phyloP scores from a whole-genome alignment of 2,888 invertebrate species.

The Meiosimyza decipiens region DNA sequence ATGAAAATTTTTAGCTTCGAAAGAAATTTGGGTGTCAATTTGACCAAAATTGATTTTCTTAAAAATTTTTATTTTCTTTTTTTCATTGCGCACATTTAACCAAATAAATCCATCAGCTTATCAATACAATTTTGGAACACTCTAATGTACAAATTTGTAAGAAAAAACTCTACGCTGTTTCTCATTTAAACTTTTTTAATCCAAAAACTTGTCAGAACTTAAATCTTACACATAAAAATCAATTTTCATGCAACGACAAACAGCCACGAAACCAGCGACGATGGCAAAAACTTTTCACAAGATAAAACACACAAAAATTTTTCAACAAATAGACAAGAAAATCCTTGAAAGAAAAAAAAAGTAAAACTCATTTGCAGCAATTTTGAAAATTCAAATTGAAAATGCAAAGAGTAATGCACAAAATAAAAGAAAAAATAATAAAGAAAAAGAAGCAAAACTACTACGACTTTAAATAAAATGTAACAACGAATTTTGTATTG shows the following conservation, averaged over 20 bases:
- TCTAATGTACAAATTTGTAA: background rate
- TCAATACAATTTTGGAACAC: no score
- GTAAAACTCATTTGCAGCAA: background rate
- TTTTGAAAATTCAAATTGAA: slow-evolving; percentile 2
- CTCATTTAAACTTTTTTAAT: slow-evolving; percentile 24
- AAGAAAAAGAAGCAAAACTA: no score
- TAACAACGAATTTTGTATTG: no score
- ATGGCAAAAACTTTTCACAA: no score
- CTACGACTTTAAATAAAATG: no score
- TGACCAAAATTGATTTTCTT: no score
- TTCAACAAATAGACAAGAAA: background rate
- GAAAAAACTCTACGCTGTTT: background rate
- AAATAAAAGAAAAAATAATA: no score
- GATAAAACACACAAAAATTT: no score
- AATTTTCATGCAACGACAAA: slow-evolving; percentile 3
- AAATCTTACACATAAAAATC: slow-evolving; percentile 10
- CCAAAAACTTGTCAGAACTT: slow-evolving; percentile 21
- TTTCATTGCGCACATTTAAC: no score
- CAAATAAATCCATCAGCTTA: no score
- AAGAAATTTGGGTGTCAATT: no score
- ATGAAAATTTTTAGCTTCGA: no score
- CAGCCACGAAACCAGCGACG: background rate
- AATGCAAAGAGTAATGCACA: background rate
- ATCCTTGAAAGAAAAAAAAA: background rate
- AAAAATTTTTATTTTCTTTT: slow-evolving; percentile 20